Base-by-base conservation (phyloP, 2,888 invertebrate species). In the Tachina fera region DNA sequence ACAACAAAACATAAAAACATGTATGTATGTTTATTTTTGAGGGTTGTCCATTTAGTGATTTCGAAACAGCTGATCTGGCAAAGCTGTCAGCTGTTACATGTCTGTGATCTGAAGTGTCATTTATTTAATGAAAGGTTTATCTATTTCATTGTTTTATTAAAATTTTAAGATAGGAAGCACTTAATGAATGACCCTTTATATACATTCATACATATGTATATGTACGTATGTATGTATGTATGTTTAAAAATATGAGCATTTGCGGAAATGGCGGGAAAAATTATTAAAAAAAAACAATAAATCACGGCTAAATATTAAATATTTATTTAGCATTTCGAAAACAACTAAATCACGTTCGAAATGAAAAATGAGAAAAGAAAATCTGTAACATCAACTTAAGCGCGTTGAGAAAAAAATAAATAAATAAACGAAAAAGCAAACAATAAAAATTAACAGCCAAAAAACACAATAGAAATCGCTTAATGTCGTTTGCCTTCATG, bases 321-420 rank as follows among this genome's bases (percentile, higher is more conserved):
- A 61, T 83, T 67, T 70, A 56, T 72, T 72, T 67, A 60, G 60
- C 45, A 61, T 11, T 68, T 19, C 19, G 11, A 75, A 58, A 75
- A 65, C 70, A 58, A 51, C 58, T 70, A 60, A 70, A 84, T 71
- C 83, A 83, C 83, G 83, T 83, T 78, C 60, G 11, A 61, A 56
- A 43, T n/a, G 14, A 76, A 53, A 70, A 81, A 58, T 10, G 31
- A 63, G 49, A 75, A 11, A 67, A 68, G 16, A 39, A 81, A 74
- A 81, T 68, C 43, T 68, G 75, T 67, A 51, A 71, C 58, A 56
- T 51, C 60, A 56, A 71, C 58, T 76, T 47, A 67, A 76, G 58
- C 67, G 45, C 14, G 47, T 58, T 58, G 47, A 49, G 51, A 49
- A 51, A 47, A 41, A 3, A 19, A 31, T 22, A 3, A 22, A 51